Conservation (phyloP, 2,113 vertebrate genomes). For the Ibidorhyncha struthersii region DNA sequence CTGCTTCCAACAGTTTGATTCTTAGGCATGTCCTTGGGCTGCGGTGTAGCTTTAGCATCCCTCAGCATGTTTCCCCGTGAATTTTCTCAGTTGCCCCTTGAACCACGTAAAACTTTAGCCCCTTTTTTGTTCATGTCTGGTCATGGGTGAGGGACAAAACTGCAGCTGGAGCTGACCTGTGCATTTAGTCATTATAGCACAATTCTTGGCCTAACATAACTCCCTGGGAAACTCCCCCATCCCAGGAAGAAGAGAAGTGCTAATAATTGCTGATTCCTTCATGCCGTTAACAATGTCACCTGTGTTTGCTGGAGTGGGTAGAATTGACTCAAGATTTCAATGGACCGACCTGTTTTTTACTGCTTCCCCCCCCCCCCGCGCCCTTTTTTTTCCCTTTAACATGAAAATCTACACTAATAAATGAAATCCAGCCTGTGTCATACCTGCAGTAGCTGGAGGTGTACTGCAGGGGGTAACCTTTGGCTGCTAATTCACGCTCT, state of each 20-base stretch:
- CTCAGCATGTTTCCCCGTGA: background rate
- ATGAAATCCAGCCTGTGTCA: background rate
- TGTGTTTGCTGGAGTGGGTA: background rate
- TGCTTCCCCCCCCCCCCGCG: background rate
- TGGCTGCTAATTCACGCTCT: background rate
- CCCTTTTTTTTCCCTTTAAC: background rate
- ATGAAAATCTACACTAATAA: background rate
- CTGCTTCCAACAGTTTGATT: background rate
- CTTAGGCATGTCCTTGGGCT: background rate
- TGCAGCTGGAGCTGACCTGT: background rate
- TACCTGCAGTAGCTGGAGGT: slow-evolving; percentile 39
- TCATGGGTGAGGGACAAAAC: background rate
- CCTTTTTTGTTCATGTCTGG: background rate
- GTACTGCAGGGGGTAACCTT: slow-evolving; percentile 66
- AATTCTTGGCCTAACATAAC: background rate
- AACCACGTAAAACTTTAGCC: background rate
- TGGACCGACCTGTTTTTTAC: background rate
- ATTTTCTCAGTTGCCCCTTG: background rate
- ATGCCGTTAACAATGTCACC: background rate
- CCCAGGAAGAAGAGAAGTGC: background rate
- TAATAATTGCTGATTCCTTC: background rate
- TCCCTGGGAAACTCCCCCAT: background rate
- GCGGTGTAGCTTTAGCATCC: background rate
- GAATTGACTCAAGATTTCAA: background rate
- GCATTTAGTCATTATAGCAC: rapidly evolving